These are phyloP conservation scores for Strix uralensis DNA, from an alignment of 2,113 vertebrate genomes.

Conservation along the genomic window DNA sequence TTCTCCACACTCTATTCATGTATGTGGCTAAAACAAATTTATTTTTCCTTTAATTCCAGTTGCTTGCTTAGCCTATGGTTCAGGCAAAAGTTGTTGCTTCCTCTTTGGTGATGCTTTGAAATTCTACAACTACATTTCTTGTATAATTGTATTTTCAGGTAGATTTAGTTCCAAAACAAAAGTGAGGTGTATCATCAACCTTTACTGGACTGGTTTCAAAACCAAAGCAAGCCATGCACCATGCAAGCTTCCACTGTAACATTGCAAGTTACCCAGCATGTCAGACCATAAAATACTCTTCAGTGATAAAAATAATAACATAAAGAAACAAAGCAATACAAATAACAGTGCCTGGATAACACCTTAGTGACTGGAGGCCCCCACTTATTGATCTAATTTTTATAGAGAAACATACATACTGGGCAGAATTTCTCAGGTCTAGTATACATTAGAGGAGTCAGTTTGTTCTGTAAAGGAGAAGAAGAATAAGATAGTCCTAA, in stretches of 20 bases:
- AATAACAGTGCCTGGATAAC: background rate
- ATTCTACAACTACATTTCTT: background rate
- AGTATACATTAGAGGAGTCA: background rate
- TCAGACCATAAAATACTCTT: background rate
- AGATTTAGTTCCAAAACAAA: background rate
- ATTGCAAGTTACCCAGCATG: background rate
- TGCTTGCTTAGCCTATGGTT: background rate
- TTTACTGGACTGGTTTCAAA: background rate
- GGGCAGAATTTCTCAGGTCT: background rate
- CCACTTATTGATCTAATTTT: background rate
- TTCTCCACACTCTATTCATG: accelerated
- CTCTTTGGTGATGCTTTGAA: background rate
- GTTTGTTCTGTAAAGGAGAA: background rate
- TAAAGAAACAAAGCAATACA: background rate
- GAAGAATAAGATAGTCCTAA: background rate
- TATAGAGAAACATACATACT: accelerated
- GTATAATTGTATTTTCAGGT: background rate
- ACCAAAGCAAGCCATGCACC: background rate
- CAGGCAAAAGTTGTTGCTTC: background rate
- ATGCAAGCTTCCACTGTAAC: background rate
- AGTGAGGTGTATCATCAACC: background rate
- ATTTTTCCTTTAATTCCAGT: background rate
- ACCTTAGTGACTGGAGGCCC: background rate
- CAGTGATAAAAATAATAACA: background rate
- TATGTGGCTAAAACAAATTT: background rate